A percentile compares a stretch with the other conserved stretches of the same genome.
These are phyloP conservation scores for Thalassoma bifasciatum DNA, from an alignment of 2,113 vertebrate species.

Conservation along the genomic window DNA sequence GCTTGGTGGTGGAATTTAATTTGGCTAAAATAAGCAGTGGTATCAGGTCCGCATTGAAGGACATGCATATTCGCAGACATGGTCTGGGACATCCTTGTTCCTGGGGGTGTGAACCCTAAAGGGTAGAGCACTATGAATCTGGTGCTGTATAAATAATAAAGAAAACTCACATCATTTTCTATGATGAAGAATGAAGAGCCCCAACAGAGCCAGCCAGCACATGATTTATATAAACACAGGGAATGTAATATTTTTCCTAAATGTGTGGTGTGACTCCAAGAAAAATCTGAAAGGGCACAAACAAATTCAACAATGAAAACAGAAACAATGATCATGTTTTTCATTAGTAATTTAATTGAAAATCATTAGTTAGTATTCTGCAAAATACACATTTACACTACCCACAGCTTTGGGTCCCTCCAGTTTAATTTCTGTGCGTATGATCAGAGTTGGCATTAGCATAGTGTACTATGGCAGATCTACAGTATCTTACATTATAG, in stretches of 20 bases:
- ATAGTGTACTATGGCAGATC: slow-evolving; percentile 8
- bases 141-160: no score
- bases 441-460: slow-evolving; percentile 22
- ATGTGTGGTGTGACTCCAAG: not conserved
- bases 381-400: slow-evolving; percentile 46
- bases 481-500: not conserved
- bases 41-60: not conserved
- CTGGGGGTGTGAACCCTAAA: slow-evolving; percentile 17
- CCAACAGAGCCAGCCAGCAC: not conserved
- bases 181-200: no score
- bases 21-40: not conserved
- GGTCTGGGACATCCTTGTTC: slow-evolving; percentile 8
- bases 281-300: no score
- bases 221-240: not conserved
- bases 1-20: not conserved
- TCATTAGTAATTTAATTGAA: slow-evolving; percentile 76
- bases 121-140: not conserved
- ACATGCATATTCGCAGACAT: no score
- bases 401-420: slow-evolving; percentile 11
- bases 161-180: no score
- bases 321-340: slow-evolving; percentile 9
- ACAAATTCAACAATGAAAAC: not conserved
- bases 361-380: slow-evolving; percentile 52
- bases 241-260: not conserved
- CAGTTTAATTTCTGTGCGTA: slow-evolving; percentile 36